Percentiles rank a stretch among this genome's conserved stretches.
Evolutionary conservation across 2,888 invertebrate species (phyloP).

Genomic region (Tanypteryx hageni): DNA sequence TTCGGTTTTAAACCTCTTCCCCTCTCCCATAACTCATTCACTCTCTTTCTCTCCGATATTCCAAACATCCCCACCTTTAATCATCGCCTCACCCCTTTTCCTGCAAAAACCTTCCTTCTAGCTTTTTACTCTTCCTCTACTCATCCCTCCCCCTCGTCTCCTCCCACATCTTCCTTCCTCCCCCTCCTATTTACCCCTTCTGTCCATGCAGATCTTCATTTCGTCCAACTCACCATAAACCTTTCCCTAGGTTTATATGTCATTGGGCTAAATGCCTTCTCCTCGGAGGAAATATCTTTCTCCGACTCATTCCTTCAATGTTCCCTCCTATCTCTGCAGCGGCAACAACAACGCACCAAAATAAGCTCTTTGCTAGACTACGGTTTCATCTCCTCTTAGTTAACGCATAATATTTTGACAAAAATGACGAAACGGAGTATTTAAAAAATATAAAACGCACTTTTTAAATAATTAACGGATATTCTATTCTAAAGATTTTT

Average conservation of each 20-base stretch:
- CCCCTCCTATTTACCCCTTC: too few species aligned
- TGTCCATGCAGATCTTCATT: too few species aligned
- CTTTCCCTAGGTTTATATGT: too few species aligned
- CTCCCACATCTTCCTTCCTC: background rate
- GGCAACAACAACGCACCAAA: background rate
- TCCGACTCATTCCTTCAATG: background rate
- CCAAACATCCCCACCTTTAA: background rate
- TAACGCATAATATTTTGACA: background rate
- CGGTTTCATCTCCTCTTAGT: background rate
- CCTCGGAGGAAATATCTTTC: too few species aligned
- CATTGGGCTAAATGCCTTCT: too few species aligned
- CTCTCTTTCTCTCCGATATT: background rate
- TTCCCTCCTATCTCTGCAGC: background rate
- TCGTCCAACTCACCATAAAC: too few species aligned
- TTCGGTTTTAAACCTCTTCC: background rate
- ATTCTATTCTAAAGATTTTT: too few species aligned
- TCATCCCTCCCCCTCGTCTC: background rate
- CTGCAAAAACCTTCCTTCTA: background rate
- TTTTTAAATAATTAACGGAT: too few species aligned
- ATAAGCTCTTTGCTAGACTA: conserved; percentile 5
- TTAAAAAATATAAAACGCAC: too few species aligned
- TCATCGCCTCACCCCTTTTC: background rate
- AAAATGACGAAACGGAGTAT: too few species aligned
- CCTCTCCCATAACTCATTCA: background rate
- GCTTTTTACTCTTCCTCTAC: background rate